Percentiles rank a stretch among this genome's conserved stretches.
Conservation (phyloP, 2,797 vertebrate species). For the Acipenser oxyrinchus region DNA sequence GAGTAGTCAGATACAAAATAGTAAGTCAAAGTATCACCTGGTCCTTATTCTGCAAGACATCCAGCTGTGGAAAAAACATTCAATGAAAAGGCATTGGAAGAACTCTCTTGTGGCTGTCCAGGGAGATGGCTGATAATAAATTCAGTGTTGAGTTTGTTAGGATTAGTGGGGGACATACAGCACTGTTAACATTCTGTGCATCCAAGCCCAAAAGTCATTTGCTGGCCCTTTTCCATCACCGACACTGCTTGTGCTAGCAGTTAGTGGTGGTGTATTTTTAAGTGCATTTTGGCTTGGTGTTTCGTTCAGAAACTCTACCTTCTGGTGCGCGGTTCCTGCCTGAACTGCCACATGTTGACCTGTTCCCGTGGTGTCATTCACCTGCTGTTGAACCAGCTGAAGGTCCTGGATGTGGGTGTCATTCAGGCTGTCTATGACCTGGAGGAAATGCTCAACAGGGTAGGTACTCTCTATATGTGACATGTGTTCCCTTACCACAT, state of each 20-base stretch:
- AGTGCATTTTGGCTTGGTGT: not conserved
- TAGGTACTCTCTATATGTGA: slow-evolving; percentile 32
- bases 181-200: not conserved
- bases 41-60: no score
- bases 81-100: no score
- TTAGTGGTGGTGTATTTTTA: not conserved
- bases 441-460: slow-evolving; percentile 66
- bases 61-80: no score
- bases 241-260: not conserved
- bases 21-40: no score
- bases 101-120: no score
- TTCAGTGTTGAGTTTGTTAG: no score
- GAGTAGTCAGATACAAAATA: no score
- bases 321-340: slow-evolving; percentile 79
- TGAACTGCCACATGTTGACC: slow-evolving; percentile 74
- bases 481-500: no score
- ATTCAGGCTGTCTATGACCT: slow-evolving; percentile 71
- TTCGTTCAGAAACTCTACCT: slow-evolving; percentile 64
- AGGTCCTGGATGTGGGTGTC: slow-evolving; percentile 69
- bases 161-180: not conserved
- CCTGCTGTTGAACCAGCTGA: slow-evolving; percentile 75
- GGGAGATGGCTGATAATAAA: no score
- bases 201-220: not conserved
- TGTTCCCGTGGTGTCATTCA: slow-evolving; percentile 75
- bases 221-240: not conserved